Conservation (phyloP, 2,113 vertebrate genomes). For the Micromys minutus region DNA sequence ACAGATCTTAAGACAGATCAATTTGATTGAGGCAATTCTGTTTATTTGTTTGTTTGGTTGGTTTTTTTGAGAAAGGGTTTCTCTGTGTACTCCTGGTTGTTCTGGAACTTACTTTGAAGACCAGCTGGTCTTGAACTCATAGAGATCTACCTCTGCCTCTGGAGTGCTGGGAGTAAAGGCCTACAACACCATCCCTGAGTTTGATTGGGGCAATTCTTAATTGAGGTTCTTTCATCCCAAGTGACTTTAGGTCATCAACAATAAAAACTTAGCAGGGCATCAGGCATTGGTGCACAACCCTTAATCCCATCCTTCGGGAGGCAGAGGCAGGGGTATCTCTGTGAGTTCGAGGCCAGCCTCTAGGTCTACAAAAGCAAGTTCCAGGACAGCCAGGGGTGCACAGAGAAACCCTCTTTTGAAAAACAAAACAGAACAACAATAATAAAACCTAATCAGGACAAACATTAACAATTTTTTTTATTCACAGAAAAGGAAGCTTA, state of each 20-base stretch:
- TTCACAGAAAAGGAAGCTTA: not conserved
- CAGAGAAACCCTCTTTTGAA: not conserved
- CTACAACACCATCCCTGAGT: too few species aligned
- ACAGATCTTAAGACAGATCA: not conserved
- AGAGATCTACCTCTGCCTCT: too few species aligned
- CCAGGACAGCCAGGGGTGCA: not conserved
- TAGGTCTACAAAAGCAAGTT: not conserved
- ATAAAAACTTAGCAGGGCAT: not conserved
- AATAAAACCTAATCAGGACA: not conserved
- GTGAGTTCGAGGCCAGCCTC: not conserved
- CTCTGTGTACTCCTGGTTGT: too few species aligned
- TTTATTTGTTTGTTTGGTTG: too few species aligned
- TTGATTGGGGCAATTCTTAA: not conserved
- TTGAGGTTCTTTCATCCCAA: not conserved
- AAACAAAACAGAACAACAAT: not conserved
- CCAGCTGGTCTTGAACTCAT: too few species aligned
- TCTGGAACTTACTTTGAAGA: too few species aligned
- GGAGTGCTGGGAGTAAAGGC: too few species aligned
- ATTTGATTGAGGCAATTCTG: not conserved
- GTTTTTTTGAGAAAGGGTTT: too few species aligned
- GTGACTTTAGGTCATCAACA: not conserved
- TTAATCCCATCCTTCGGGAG: not conserved
- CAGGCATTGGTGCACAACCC: not conserved
- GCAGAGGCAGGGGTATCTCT: not conserved
- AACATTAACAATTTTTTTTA: not conserved